A percentile compares a stretch with the other conserved stretches of the same genome.
phyloP scores from a whole-genome alignment of 1,140 invertebrate species.

The Drosophila fuyamai region DNA sequence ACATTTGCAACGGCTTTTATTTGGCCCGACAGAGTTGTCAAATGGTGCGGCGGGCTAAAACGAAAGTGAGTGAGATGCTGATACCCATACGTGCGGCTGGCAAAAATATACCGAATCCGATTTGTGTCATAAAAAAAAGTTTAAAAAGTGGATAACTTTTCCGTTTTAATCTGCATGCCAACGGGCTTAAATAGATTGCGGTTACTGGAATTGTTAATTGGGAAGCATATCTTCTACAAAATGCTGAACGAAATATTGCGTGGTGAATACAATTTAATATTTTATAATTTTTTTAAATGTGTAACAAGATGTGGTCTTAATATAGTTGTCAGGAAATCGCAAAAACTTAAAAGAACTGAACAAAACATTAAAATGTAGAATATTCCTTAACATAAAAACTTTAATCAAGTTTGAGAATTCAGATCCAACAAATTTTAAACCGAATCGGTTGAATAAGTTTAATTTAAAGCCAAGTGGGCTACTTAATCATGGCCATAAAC shows the following conservation, averaged over 20 bases:
- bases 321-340: too few relatives aligned
- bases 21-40: slow-evolving; percentile 56
- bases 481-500: background rate
- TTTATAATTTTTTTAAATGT: background rate
- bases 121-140: slow-evolving; percentile 31
- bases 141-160: slow-evolving; percentile 1
- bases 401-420: too few relatives aligned
- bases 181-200: slow-evolving; percentile 6
- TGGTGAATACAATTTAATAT: background rate
- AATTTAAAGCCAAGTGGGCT: background rate
- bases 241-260: background rate
- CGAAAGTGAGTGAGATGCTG: slow-evolving; percentile 13
- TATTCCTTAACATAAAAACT: too few relatives aligned
- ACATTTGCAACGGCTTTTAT: slow-evolving; percentile 38
- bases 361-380: too few relatives aligned
- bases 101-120: slow-evolving; percentile 41
- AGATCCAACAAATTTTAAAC: too few relatives aligned
- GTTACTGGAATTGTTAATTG: slow-evolving; percentile 4
- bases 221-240: background rate
- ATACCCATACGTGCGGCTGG: background rate
- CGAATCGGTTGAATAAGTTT: too few relatives aligned
- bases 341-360: too few relatives aligned
- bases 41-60: slow-evolving; percentile 40
- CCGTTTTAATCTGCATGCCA: slow-evolving; percentile 11
- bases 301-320: too few relatives aligned